phyloP scores from a whole-genome alignment of 1,140 invertebrate genomes.

The Drosophila pandora region DNA sequence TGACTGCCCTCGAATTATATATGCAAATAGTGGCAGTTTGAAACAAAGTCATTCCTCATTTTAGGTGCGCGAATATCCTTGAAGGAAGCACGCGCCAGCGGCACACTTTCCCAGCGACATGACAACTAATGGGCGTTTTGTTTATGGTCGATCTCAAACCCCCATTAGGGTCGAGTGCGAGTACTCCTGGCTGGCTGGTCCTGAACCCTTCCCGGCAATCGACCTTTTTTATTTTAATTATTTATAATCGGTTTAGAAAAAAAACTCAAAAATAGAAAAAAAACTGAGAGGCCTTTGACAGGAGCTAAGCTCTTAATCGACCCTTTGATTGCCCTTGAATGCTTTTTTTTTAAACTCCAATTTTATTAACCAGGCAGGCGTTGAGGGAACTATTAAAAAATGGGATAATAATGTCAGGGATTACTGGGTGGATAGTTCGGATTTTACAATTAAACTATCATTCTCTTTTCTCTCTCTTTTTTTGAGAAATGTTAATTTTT shows the following conservation, averaged over 20 bases:
- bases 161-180: constrained; percentile 46
- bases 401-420: background rate
- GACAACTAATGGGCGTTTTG: constrained; percentile 71
- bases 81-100: constrained; percentile 64
- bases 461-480: background rate
- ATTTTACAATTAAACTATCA: background rate
- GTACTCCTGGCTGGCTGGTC: constrained; percentile 2
- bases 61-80: constrained; percentile 55
- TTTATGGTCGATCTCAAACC: constrained; percentile 64
- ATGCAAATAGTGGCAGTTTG: constrained; percentile 57
- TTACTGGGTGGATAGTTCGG: background rate
- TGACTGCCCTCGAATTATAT: constrained; percentile 39
- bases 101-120: constrained; percentile 42
- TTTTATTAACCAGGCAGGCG: constrained; percentile 2
- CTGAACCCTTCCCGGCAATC: constrained; percentile 16
- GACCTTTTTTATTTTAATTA: constrained; percentile 62
- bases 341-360: background rate
- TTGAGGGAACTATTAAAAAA: background rate
- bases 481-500: background rate
- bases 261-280: constrained; percentile 14
- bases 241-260: constrained; percentile 64
- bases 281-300: constrained; percentile 56
- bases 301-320: constrained; percentile 27
- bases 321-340: constrained; percentile 22
- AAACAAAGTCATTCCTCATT: constrained; percentile 67